Evolutionary conservation across 2,797 vertebrate genomes (phyloP), one percentile per base, ranked within the genome.

Genomic region (Amblyopsis hoosieri): DNA sequence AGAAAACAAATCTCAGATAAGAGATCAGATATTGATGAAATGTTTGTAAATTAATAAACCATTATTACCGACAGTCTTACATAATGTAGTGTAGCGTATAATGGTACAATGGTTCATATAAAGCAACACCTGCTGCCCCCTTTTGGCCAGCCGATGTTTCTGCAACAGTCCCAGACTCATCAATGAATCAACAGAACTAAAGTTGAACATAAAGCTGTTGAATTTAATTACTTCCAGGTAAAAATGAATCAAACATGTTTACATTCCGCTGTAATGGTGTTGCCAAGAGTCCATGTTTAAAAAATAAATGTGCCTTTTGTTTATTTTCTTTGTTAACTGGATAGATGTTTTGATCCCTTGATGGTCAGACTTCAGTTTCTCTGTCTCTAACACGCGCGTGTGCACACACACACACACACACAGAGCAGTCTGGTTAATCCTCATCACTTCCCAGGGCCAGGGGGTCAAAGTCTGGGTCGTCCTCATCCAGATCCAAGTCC

Each of bases 401-500:
- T 2, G 19, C 33, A 6, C 33, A 7, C 33, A 6, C 33, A 6
- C 33, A 1, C 33, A 7, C 33, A 7, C 33, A 37, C 33, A 37
- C 14, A 8, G 64, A 76, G 23, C 56, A 55, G 61, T 23, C 82
- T 49, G 58, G 72, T 90, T 75, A 93, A 69, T 91, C 92, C 74
- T 94, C 94, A 83, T 98, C 96, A 12, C 96, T 98, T 62, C 93
- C 97, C 77, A 94, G 86, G 62, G 92, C 92, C 81, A 95, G 89
- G 19, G 96, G 95, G 63, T 95, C 94, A 85, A 95, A 97, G 84
- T 97, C 94, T 1, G 95, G 95, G 59, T 98, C 95, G 2, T 96
- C 96, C 65, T 98, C 97, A 1, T 98, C 96, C 84, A 99, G 83
- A 59, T 98, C 96, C 86, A 99, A 88, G 83, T 99, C 97, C 62